Evolutionary conservation across 1,140 invertebrate genomes (phyloP).

Genomic region (Atopsyche davidsoni): DNA sequence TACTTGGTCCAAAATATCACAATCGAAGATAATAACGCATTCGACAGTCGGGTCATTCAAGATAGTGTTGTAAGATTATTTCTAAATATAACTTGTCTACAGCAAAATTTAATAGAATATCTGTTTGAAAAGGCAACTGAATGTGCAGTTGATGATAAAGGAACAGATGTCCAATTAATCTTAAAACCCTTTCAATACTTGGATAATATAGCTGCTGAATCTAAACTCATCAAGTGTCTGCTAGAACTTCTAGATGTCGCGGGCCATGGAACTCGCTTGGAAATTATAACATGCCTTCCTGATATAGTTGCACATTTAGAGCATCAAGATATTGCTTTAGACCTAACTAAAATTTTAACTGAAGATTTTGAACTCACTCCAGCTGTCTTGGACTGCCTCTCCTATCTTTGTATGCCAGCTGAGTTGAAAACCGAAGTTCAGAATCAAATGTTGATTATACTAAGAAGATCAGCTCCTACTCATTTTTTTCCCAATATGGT

Average conservation of each 20-base stretch:
- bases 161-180: slow-evolving; percentile 40
- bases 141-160: slow-evolving; percentile 37
- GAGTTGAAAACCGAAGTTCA: slow-evolving; percentile 39
- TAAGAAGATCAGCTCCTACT: slow-evolving; percentile 36
- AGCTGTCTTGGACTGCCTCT: slow-evolving; percentile 42
- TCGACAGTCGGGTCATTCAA: slow-evolving; percentile 31
- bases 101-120: slow-evolving; percentile 39
- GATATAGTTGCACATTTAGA: slow-evolving; percentile 43
- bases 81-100: slow-evolving; percentile 37
- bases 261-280: slow-evolving; percentile 38
- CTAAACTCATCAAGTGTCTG: slow-evolving; percentile 38
- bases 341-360: slow-evolving; percentile 40
- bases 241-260: slow-evolving; percentile 42
- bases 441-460: slow-evolving; percentile 39
- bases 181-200: slow-evolving; percentile 40
- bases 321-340: slow-evolving; percentile 39
- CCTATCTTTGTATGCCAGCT: slow-evolving; percentile 40
- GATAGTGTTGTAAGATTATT: slow-evolving; percentile 43
- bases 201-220: slow-evolving; percentile 35
- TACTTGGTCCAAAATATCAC: slow-evolving; percentile 41
- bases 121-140: slow-evolving; percentile 41
- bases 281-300: slow-evolving; percentile 46
- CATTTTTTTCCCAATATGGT: slow-evolving; percentile 43
- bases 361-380: slow-evolving; percentile 42
- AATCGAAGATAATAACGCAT: slow-evolving; percentile 33